A percentile compares a stretch with the other conserved stretches of the same genome.
Evolutionary conservation across 2,113 vertebrate genomes (phyloP).

Genomic region (Lamprologus ornatipinnis): DNA sequence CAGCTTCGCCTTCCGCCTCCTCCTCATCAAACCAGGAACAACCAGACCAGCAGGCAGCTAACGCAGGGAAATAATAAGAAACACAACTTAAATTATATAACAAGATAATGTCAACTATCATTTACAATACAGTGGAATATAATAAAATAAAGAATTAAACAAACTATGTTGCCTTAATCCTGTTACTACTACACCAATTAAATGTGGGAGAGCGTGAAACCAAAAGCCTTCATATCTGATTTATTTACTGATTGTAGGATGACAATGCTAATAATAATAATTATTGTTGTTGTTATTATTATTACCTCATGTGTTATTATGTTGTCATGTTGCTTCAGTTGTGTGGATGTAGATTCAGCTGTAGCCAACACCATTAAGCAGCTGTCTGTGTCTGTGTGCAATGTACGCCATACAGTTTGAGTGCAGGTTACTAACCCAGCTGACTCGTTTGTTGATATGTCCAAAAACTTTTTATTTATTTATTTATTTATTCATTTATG

Average conservation of each 20-base stretch:
- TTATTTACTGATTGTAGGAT: background rate
- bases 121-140: background rate
- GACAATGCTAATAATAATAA: background rate
- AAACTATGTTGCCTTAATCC: background rate
- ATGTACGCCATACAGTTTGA: background rate
- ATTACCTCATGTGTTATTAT: background rate
- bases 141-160: background rate
- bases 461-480: background rate
- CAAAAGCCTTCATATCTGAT: accelerated
- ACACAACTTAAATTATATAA: accelerated
- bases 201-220: background rate
- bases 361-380: background rate
- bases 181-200: background rate
- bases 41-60: background rate
- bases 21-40: background rate
- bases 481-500: background rate
- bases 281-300: background rate
- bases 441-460: accelerated
- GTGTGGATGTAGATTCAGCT: background rate
- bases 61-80: background rate
- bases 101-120: background rate
- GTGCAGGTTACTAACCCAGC: background rate
- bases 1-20: accelerated
- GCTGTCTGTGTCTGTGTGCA: background rate
- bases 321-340: background rate